Percentiles rank a stretch among this genome's conserved stretches.
Conservation (phyloP, 1,140 invertebrate species). For the Dendroctonus ponderosae region DNA sequence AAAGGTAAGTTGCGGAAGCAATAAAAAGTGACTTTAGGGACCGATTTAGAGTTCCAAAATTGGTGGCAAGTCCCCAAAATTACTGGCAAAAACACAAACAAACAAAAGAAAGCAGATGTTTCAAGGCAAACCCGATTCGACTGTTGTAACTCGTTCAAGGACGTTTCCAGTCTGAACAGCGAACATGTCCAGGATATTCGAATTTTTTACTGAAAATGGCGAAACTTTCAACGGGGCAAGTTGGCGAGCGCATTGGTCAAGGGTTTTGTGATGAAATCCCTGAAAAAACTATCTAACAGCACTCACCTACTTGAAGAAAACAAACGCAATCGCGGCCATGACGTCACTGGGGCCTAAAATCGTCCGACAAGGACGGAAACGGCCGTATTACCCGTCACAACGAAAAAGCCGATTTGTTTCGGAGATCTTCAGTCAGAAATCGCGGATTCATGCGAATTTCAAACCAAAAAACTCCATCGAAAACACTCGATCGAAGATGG, state of each 20-base stretch:
- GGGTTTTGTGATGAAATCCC: not conserved
- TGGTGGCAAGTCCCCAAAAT: not conserved
- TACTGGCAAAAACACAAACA: too few relatives aligned
- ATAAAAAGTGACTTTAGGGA: not conserved
- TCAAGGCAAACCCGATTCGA: conserved; percentile 31
- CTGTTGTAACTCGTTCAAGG: conserved; percentile 41
- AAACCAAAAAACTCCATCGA: conserved; percentile 32
- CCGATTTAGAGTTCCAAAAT: not conserved
- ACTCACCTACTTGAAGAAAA: conserved; percentile 39
- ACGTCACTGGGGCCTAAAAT: conserved; percentile 40
- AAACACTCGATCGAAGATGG: conserved; percentile 42
- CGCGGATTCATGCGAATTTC: conserved; percentile 34
- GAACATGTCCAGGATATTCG: conserved; percentile 6
- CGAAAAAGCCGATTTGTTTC: conserved; percentile 24
- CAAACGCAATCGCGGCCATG: conserved; percentile 42
- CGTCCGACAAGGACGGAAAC: conserved; percentile 27
- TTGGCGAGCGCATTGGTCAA: not conserved
- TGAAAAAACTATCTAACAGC: conserved; percentile 6
- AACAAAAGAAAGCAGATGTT: conserved; percentile 27
- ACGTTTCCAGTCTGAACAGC: conserved; percentile 35
- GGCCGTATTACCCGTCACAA: conserved; percentile 14
- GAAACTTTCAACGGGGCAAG: conserved; percentile 11
- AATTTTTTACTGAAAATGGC: conserved; percentile 36
- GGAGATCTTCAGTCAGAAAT: conserved; percentile 39
- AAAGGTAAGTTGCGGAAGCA: not conserved